Conservation (phyloP, 2,113 vertebrate species). For the Cricetomys ansorgei region DNA sequence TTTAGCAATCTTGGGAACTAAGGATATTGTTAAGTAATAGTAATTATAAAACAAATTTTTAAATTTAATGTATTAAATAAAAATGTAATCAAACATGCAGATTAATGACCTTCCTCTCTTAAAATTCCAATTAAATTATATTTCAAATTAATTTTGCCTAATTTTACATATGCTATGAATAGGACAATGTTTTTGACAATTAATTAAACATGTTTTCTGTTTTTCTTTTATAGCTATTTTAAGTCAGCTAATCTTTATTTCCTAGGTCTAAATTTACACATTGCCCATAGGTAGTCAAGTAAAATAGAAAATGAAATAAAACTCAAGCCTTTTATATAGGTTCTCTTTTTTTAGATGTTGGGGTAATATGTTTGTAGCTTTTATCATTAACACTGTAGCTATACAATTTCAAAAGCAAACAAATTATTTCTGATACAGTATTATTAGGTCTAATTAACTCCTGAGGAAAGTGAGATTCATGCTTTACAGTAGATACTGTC, state of each 20-base stretch:
- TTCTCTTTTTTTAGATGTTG: slow-evolving; percentile 14
- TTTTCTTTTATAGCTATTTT: slow-evolving; percentile 4
- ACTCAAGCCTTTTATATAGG: background rate
- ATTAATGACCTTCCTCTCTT: background rate
- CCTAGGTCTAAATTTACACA: slow-evolving; percentile 28
- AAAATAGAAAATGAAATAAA: slow-evolving; percentile 30
- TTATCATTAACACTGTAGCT: background rate
- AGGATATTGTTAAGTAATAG: background rate
- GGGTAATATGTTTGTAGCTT: background rate
- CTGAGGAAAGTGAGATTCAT: background rate
- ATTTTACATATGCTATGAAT: background rate
- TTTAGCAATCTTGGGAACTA: slow-evolving; percentile 23
- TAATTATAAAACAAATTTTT: slow-evolving; percentile 44
- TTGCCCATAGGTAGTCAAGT: background rate
- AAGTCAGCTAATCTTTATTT: background rate
- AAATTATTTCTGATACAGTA: background rate
- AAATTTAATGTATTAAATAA: background rate
- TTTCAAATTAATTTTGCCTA: slow-evolving; percentile 13
- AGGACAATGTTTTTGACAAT: background rate
- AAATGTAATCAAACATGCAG: background rate
- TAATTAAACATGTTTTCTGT: background rate
- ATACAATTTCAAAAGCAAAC: background rate
- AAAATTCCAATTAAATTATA: slow-evolving; percentile 15
- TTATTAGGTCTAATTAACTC: background rate
- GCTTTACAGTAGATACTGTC: background rate